Percentiles rank a stretch among this genome's conserved stretches.
These are phyloP conservation scores for Eupithecia dodoneata DNA, from an alignment of 2,888 invertebrate genomes.

Conservation along the genomic window DNA sequence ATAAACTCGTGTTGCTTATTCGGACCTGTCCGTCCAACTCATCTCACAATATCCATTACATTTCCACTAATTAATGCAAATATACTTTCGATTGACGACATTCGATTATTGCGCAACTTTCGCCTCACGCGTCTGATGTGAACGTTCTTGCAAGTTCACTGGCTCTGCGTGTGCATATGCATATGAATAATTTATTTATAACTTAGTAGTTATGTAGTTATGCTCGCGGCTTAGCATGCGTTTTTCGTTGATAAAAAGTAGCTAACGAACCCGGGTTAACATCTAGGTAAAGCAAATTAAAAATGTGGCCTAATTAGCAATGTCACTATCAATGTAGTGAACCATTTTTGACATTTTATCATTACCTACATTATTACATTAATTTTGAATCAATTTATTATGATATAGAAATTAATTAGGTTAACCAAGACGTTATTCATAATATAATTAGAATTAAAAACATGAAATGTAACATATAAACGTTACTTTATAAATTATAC, in stretches of 20 bases:
- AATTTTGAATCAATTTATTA: too few species aligned
- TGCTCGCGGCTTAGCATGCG: background rate
- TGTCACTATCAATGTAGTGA: too few species aligned
- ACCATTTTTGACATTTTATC: too few species aligned
- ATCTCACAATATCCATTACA: slow-evolving; percentile 8
- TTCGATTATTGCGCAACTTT: slow-evolving; percentile 43
- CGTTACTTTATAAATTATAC: too few species aligned
- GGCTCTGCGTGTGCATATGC: slow-evolving; percentile 35
- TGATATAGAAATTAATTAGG: too few species aligned
- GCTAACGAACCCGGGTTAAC: background rate
- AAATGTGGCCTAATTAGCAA: too few species aligned
- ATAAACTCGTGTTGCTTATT: background rate
- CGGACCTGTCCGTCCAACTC: background rate
- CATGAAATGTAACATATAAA: too few species aligned
- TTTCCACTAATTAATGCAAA: slow-evolving; percentile 32
- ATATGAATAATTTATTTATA: background rate
- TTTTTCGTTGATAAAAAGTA: background rate
- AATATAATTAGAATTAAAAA: too few species aligned
- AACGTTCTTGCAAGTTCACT: slow-evolving; percentile 55
- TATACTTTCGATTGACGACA: slow-evolving; percentile 41
- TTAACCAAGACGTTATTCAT: too few species aligned
- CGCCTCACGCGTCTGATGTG: slow-evolving; percentile 43
- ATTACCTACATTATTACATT: too few species aligned
- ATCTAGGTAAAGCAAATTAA: background rate
- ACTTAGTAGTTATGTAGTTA: background rate